Evolutionary conservation across 2,888 invertebrate species (phyloP).

Genomic region (Athetis lepigone): DNA sequence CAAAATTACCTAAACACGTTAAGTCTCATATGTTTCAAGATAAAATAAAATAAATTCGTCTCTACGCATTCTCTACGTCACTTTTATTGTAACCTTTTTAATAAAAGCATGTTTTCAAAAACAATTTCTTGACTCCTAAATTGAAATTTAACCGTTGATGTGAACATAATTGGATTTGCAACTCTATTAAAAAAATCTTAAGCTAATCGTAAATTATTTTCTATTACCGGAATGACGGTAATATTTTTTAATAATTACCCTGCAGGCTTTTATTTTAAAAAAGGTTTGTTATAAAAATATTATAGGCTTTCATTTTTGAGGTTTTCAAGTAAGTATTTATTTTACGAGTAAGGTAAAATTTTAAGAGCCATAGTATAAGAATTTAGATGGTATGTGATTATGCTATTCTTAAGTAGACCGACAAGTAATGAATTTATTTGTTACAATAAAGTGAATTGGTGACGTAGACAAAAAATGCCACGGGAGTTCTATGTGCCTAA

Average conservation of each 20-base stretch:
- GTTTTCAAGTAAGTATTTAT: neutral
- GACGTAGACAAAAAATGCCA: too few species aligned
- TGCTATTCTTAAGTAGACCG: too few species aligned
- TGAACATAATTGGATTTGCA: constrained; percentile 51
- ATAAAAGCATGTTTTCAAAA: neutral
- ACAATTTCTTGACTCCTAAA: constrained; percentile 35
- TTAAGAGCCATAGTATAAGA: too few species aligned
- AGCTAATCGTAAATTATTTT: constrained; percentile 37
- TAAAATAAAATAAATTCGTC: too few species aligned
- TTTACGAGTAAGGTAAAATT: constrained; percentile 1
- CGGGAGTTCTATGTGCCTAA: too few species aligned
- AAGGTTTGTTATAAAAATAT: constrained; percentile 12
- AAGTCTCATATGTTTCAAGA: too few species aligned
- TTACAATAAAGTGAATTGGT: too few species aligned
- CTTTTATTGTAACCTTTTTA: too few species aligned
- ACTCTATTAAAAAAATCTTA: constrained; percentile 44
- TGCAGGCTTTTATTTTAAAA: constrained; percentile 10
- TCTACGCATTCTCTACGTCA: too few species aligned
- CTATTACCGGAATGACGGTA: constrained; percentile 22
- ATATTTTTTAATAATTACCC: constrained; percentile 37
- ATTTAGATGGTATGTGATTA: too few species aligned
- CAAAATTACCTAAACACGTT: too few species aligned
- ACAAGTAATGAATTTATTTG: too few species aligned
- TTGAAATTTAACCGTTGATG: constrained; percentile 45
- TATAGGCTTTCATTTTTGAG: constrained; percentile 16